Percentiles rank a stretch among this genome's conserved stretches.
Conservation (phyloP, 2,888 invertebrate species). For the Dicycla oo region DNA sequence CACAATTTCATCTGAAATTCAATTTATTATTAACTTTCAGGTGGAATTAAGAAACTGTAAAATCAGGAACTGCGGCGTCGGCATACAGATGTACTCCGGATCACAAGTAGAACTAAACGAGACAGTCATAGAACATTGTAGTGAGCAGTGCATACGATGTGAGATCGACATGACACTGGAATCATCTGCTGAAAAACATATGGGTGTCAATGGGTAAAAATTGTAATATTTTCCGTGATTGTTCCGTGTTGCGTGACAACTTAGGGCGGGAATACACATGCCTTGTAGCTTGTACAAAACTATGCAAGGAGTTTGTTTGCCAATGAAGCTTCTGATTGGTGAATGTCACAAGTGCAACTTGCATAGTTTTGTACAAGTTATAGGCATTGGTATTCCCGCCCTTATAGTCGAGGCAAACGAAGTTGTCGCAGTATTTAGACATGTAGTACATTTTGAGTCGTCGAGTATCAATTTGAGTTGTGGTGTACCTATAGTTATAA, state of each 20-base stretch:
- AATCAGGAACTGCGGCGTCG: conserved; percentile 84
- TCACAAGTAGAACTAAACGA: conserved; percentile 75
- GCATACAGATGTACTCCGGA: conserved; percentile 86
- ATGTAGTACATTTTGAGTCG: background rate
- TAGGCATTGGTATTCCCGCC: too few species aligned
- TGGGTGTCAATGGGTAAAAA: conserved; percentile 71
- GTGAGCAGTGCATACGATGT: conserved; percentile 83
- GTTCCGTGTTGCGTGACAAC: background rate
- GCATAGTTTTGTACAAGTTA: too few species aligned
- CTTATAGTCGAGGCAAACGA: background rate
- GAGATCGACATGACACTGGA: conserved; percentile 71
- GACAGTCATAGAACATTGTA: conserved; percentile 73
- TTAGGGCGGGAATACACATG: too few species aligned
- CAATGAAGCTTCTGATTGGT: too few species aligned
- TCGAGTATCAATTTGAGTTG: too few species aligned
- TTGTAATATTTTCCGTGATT: background rate
- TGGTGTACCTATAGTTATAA: too few species aligned
- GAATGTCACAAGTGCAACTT: too few species aligned
- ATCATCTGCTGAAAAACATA: conserved; percentile 42
- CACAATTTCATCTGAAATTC: background rate
- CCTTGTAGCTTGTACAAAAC: too few species aligned
- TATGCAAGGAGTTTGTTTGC: too few species aligned
- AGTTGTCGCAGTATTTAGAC: background rate
- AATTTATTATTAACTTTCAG: conserved; percentile 66
- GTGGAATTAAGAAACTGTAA: conserved; percentile 82